Evolutionary conservation across 2,797 vertebrate genomes (phyloP).

Genomic region (Melanotaenia nigrans): DNA sequence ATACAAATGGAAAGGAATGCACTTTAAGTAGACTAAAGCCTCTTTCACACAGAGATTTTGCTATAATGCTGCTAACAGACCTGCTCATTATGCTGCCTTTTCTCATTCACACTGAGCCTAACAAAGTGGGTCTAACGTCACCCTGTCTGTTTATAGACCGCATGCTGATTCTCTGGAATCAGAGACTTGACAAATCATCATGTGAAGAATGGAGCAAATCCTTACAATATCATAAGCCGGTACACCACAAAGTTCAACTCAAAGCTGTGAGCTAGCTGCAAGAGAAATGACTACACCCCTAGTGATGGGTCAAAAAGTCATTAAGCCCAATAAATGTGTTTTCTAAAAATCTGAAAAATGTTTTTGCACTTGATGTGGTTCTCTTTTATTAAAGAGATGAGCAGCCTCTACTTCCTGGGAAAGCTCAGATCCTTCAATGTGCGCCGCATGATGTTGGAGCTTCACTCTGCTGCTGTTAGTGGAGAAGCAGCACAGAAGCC

Average conservation of each 20-base stretch:
- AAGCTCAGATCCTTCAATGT: neutral
- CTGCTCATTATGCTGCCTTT: conserved; percentile 28
- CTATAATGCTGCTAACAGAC: conserved; percentile 22
- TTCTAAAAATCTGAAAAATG: neutral
- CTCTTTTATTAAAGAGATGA: neutral
- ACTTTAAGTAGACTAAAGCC: conserved; percentile 23
- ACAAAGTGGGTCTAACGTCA: conserved; percentile 20
- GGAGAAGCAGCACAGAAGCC: neutral
- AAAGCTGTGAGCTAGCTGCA: neutral
- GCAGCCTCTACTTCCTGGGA: neutral
- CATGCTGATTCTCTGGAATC: conserved; percentile 8
- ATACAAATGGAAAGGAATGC: conserved; percentile 15
- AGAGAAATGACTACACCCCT: neutral
- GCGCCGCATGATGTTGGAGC: too few relatives aligned
- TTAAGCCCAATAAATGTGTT: neutral
- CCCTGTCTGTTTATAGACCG: conserved; percentile 16
- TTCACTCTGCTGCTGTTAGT: neutral
- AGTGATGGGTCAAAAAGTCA: neutral
- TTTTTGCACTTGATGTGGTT: neutral
- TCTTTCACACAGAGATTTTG: conserved; percentile 27
- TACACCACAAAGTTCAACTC: neutral
- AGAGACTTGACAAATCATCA: conserved; percentile 9
- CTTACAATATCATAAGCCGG: neutral
- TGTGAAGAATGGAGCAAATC: conserved; percentile 12
- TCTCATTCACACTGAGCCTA: conserved; percentile 24